Conservation (phyloP, 2,888 invertebrate genomes). For the Lasioglossum morio region DNA sequence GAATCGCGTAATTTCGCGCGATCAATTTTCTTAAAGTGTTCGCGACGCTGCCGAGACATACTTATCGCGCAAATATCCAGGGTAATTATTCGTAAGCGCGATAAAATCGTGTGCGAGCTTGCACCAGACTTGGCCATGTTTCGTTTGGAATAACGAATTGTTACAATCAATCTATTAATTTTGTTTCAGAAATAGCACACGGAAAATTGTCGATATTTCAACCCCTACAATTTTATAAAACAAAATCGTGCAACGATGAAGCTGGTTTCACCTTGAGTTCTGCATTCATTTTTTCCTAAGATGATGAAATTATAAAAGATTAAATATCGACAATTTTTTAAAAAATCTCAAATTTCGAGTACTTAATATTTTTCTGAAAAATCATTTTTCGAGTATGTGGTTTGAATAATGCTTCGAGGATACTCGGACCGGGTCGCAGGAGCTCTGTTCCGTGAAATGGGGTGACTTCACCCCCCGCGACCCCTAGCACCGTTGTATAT, state of each 20-base stretch:
- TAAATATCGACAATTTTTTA: neutral
- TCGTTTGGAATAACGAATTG: neutral
- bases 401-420: neutral
- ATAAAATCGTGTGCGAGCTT: neutral
- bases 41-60: conserved; percentile 4
- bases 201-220: neutral
- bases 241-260: no score
- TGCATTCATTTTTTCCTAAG: no score
- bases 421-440: neutral
- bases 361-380: neutral
- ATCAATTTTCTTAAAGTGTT: conserved; percentile 53
- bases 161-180: neutral
- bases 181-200: neutral
- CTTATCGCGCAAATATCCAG: conserved; percentile 18
- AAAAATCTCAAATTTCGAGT: neutral
- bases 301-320: neutral
- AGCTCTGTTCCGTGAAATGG: conserved; percentile 66
- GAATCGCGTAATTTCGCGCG: conserved; percentile 52
- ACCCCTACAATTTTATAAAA: neutral
- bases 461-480: conserved; percentile 43
- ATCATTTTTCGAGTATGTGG: neutral
- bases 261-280: no score
- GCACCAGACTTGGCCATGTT: neutral
- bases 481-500: conserved; percentile 53
- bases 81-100: conserved; percentile 31